A percentile compares a stretch with the other conserved stretches of the same genome.
Conservation (phyloP, 2,113 vertebrate species). For the Sebastes schlegelii region DNA sequence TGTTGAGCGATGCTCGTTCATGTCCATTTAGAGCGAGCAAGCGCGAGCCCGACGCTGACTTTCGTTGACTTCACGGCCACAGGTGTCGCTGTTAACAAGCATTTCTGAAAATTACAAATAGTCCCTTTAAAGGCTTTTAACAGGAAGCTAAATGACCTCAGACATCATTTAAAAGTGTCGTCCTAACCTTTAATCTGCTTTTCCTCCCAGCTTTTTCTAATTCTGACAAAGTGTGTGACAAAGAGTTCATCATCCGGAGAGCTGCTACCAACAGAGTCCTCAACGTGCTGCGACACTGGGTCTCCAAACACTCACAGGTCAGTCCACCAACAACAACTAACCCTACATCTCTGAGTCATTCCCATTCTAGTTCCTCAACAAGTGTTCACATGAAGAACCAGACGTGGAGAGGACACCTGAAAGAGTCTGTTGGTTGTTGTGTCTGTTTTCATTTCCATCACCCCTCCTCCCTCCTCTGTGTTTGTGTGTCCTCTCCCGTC, state of each 20-base stretch:
- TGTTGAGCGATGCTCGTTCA: too few species aligned
- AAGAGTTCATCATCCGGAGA: conserved; percentile 96
- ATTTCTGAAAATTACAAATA: too few species aligned
- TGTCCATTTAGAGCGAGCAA: too few species aligned
- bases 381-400: background rate
- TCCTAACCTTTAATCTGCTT: background rate
- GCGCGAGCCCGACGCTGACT: too few species aligned
- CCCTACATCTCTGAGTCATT: too few species aligned
- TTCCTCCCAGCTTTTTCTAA: conserved; percentile 87
- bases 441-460: background rate
- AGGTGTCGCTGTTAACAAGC: too few species aligned
- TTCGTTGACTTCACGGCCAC: too few species aligned
- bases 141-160: background rate
- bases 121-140: background rate
- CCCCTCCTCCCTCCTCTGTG: background rate
- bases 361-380: background rate
- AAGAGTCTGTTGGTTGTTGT: background rate
- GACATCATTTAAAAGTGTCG: background rate
- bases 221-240: conserved; percentile 91
- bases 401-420: conserved; percentile 9
- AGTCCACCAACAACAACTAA: conserved; percentile 35
- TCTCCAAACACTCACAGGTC: conserved; percentile 97
- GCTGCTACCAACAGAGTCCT: conserved; percentile 96
- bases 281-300: conserved; percentile 98
- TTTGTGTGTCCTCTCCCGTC: background rate